Evolutionary conservation across 1,140 invertebrate species (phyloP).

Genomic region (Octopus sinensis): DNA sequence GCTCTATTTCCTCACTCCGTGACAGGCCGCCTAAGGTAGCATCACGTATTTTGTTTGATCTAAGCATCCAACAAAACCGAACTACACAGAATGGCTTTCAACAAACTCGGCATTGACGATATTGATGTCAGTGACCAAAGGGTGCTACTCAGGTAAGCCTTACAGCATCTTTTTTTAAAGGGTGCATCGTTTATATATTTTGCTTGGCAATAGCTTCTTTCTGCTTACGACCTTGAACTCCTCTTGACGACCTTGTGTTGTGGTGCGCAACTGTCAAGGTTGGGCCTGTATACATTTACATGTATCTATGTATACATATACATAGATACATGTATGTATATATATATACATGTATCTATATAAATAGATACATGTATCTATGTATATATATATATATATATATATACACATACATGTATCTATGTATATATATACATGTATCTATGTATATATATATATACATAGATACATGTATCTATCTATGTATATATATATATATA

Average conservation of each 20-base stretch:
- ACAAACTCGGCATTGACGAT: constrained; percentile 62
- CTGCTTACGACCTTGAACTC: constrained; percentile 14
- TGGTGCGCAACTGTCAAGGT: constrained; percentile 4
- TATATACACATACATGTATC: no score
- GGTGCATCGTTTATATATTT: constrained; percentile 10
- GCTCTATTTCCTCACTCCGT: no score
- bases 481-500: no score
- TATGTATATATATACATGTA: no score
- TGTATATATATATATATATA: no score
- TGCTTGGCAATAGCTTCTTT: background rate
- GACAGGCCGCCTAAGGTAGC: no score
- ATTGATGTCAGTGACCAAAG: constrained; percentile 60
- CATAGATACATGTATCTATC: no score
- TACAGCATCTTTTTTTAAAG: background rate
- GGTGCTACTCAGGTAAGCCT: constrained; percentile 57
- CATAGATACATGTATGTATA: no score
- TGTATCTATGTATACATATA: no score
- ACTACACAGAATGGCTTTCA: constrained; percentile 66
- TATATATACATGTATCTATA: no score
- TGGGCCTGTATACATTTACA: background rate
- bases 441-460: no score
- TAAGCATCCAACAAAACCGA: constrained; percentile 13
- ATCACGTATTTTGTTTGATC: constrained; percentile 6
- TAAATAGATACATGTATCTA: no score
- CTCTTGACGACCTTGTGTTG: constrained; percentile 22